Evolutionary conservation across 2,888 invertebrate species (phyloP).

Genomic region (Eupithecia dodoneata): DNA sequence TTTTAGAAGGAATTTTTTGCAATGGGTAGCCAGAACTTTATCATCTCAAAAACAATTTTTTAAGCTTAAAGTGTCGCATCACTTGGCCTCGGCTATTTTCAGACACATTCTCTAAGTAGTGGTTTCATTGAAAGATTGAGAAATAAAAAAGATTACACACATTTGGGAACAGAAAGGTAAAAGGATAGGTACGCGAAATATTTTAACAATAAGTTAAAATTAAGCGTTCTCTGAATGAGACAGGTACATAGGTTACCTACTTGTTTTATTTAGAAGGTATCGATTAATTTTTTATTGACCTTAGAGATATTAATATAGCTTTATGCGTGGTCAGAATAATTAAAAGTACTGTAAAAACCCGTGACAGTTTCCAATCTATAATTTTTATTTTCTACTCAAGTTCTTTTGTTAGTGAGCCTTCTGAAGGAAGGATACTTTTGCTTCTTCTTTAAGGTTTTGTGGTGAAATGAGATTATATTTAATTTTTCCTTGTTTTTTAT

Average conservation of each 20-base stretch:
- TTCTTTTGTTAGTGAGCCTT: background rate
- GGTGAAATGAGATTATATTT: background rate
- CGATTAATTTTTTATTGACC: background rate
- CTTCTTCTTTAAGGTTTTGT: background rate
- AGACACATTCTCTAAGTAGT: background rate
- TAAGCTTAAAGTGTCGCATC: background rate
- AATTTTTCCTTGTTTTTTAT: too few relatives aligned
- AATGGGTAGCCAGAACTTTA: background rate
- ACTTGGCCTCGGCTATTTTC: background rate
- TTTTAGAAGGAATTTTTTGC: background rate
- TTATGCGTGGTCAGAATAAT: background rate
- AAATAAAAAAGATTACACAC: too few relatives aligned
- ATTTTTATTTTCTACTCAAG: background rate
- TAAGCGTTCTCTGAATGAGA: background rate
- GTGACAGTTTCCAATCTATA: background rate
- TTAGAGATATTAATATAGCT: background rate
- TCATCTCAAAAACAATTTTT: background rate
- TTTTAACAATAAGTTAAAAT: background rate
- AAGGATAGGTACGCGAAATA: background rate
- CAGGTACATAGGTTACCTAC: background rate
- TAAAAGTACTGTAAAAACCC: background rate
- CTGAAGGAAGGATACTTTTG: background rate
- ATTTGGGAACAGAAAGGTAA: background rate
- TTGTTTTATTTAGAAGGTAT: background rate
- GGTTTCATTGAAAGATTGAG: background rate